A percentile compares a stretch with the other conserved stretches of the same genome.
Conservation (phyloP, 92 coral and sea anemone species). For the Epizoanthus illoricatus region DNA sequence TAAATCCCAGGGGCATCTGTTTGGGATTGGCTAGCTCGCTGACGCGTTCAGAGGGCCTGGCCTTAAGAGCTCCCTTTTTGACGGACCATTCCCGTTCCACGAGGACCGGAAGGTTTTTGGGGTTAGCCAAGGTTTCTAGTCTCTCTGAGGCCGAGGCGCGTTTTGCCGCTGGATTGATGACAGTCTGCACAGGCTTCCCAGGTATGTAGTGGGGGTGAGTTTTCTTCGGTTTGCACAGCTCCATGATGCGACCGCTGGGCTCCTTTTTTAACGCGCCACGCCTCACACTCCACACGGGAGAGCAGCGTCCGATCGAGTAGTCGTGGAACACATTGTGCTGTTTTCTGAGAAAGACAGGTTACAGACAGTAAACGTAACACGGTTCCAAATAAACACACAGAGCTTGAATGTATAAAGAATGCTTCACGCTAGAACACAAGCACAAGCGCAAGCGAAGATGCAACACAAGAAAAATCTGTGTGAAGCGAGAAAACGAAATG, state of each 20-base stretch:
- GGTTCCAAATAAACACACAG: too few species aligned
- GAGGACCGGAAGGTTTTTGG: constrained; percentile 57
- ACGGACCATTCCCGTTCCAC: constrained; percentile 88
- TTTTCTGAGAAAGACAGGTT: constrained; percentile 49
- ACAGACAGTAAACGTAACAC: not conserved
- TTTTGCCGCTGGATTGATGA: constrained; percentile 67
- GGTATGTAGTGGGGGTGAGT: constrained; percentile 80
- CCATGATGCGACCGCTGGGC: constrained; percentile 52
- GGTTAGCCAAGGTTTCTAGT: constrained; percentile 67
- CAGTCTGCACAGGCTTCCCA: constrained; percentile 62
- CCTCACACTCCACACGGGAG: constrained; percentile 86
- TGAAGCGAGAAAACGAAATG: not conserved
- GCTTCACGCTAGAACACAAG: too few species aligned
- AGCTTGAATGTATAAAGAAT: too few species aligned
- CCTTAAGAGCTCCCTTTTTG: constrained; percentile 67
- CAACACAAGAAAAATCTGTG: too few species aligned
- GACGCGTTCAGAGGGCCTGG: constrained; percentile 69
- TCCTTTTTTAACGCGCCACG: constrained; percentile 53
- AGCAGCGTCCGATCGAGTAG: constrained; percentile 84
- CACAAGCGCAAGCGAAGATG: too few species aligned
- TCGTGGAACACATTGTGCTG: constrained; percentile 81
- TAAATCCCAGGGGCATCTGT: constrained; percentile 76
- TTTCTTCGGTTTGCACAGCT: constrained; percentile 69
- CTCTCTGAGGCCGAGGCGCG: constrained; percentile 72
- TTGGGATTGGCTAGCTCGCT: constrained; percentile 80